phyloP scores from a whole-genome alignment of 1,140 invertebrate species.

The Tetramorium alpestre region DNA sequence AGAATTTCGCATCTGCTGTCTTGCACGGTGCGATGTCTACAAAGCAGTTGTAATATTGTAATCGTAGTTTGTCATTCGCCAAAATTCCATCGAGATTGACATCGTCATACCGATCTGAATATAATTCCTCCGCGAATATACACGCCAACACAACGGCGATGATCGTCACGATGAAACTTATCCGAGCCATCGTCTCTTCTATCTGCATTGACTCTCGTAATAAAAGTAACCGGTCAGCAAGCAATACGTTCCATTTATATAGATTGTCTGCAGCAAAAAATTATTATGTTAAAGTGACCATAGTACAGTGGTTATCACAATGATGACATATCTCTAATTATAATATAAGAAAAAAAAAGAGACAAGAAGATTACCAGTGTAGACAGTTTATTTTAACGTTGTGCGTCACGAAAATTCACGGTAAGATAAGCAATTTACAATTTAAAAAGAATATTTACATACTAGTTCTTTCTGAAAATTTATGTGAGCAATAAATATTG shows the following conservation, averaged over 20 bases:
- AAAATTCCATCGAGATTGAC: conserved; percentile 27
- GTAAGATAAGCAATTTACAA: neutral
- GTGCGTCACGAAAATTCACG: neutral
- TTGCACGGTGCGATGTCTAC: conserved; percentile 79
- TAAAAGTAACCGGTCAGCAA: no score
- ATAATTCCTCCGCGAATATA: neutral
- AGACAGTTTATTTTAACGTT: neutral
- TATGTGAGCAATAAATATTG: neutral
- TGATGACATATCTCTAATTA: neutral
- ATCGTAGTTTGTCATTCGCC: conserved; percentile 30
- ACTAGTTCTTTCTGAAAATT: neutral
- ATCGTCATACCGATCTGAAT: conserved; percentile 53
- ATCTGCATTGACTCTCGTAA: neutral
- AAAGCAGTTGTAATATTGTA: conserved; percentile 81
- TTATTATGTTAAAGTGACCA: neutral
- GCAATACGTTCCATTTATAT: conserved; percentile 7
- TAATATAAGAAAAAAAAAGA: neutral
- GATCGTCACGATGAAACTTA: neutral
- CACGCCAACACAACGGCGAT: neutral
- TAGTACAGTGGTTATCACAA: neutral
- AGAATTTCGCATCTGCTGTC: conserved; percentile 72
- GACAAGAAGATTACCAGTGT: neutral
- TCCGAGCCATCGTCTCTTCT: conserved; percentile 15
- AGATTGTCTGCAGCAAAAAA: neutral
- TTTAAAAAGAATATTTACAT: neutral